Evolutionary conservation across 2,113 vertebrate genomes (phyloP), one percentile per base, ranked within the genome.

Genomic region (Rhabdornis inornatus): DNA sequence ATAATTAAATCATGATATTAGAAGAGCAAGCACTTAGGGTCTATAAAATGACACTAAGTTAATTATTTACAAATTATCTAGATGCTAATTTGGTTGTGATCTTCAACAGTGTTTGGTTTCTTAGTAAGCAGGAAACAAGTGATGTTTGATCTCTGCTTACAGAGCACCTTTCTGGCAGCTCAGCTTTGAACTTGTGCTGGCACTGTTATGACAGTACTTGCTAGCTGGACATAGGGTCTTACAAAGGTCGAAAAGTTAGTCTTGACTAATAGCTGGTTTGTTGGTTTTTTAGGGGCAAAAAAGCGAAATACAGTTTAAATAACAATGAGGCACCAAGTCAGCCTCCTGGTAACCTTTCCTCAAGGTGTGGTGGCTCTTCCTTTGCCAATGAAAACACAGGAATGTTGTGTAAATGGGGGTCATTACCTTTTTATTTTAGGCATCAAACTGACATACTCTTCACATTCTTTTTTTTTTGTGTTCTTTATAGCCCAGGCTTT

Each of bases 401-500:
- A 53, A 24, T 33, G 31, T 52, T 33, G 40, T 6, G 23, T 83
- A 84, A 89, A 60, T 89, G 39, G 52, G 60, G 35, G 30, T 90
- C 8, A 3, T 25, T 79, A 33, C 45, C 47, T 81, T 83, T 78
- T 69, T 44, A 76, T 91, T 95, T 70, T 69, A 61, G 90, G 18
- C 28, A 47, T 83, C 33, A 35, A 37, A 40, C 28, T 44, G 75
- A 19, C 33, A 24, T 24, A 17, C 17, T 85, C 57, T 78, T 45
- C 28, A 45, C 16, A 25, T 53, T 83, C 9, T 1, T 68, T 55
- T 55, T 63, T 83, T 84, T 68, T 39, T 91, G n/a, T 69, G 37
- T 86, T 87, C 60, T 76, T 94, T 65, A 74, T 66, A 86, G 55
- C 33, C 22, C 39, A 79, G 39, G 63, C 77, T 96, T 94, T 96